Evolutionary conservation across 2,888 invertebrate species (phyloP).

Genomic region (Geophilus truncorum): DNA sequence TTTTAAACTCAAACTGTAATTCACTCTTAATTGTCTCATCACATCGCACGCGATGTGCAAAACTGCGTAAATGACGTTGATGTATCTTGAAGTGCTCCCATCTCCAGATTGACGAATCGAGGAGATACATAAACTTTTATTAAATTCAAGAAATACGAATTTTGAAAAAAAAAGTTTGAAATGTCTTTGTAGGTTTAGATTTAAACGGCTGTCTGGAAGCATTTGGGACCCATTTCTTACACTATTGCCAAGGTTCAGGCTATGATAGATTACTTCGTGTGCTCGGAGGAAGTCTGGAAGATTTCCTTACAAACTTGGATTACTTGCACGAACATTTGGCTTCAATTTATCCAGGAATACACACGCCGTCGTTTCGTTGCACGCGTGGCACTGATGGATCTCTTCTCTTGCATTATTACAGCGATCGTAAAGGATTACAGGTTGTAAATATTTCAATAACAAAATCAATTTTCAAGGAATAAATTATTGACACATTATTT

Average conservation of each 20-base stretch:
- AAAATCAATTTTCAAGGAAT: too few species aligned
- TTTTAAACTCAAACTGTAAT: too few species aligned
- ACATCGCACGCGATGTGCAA: too few species aligned
- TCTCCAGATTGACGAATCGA: too few species aligned
- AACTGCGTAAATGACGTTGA: too few species aligned
- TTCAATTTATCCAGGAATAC: constrained; percentile 43
- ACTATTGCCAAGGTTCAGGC: constrained; percentile 61
- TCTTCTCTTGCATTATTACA: constrained; percentile 41
- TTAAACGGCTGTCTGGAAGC: constrained; percentile 57
- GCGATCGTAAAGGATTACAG: constrained; percentile 39
- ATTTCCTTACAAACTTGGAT: constrained; percentile 80
- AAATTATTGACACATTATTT: too few species aligned
- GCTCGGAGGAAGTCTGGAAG: constrained; percentile 76
- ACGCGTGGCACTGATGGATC: constrained; percentile 37
- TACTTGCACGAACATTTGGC: constrained; percentile 77
- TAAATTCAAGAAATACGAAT: too few species aligned
- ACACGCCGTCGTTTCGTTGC: constrained; percentile 48
- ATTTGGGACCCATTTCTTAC: constrained; percentile 72
- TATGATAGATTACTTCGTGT: constrained; percentile 75
- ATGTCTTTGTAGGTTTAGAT: constrained; percentile 42
- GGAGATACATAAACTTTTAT: too few species aligned
- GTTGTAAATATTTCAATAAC: neutral
- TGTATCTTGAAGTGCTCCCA: too few species aligned
- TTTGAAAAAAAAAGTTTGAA: neutral
- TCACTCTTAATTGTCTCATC: too few species aligned